These are phyloP conservation scores for Mythimna vitellina DNA, from an alignment of 2,888 invertebrate genomes.

Conservation along the genomic window DNA sequence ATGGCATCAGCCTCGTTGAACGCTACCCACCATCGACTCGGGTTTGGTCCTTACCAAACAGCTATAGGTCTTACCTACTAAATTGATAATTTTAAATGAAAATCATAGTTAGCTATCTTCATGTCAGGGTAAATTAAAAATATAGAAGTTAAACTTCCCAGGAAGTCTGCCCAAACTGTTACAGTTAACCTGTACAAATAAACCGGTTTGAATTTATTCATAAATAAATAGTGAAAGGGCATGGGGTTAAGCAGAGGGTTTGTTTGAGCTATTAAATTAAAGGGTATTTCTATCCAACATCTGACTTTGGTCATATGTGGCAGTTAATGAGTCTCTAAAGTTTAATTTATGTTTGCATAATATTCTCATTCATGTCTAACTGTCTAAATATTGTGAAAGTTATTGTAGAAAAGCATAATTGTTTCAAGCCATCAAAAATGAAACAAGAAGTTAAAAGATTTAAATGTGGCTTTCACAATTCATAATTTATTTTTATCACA, in stretches of 20 bases:
- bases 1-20: too few species aligned
- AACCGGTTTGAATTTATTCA: background rate
- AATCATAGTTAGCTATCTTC: background rate
- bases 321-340: background rate
- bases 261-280: background rate
- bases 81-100: background rate
- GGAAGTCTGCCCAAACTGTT: background rate
- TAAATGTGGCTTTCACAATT: background rate
- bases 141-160: background rate
- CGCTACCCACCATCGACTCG: too few species aligned
- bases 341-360: background rate
- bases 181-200: background rate
- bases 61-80: background rate
- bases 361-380: too few species aligned
- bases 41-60: too few species aligned
- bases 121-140: background rate
- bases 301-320: background rate
- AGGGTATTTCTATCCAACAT: background rate
- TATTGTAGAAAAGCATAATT: background rate
- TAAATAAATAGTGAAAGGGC: background rate
- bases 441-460: background rate
- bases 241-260: background rate
- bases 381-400: background rate
- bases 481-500: slow-evolving; percentile 6
- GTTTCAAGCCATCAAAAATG: background rate